These are phyloP conservation scores for Rhinoraja longicauda DNA, from an alignment of 2,797 vertebrate genomes.

Conservation along the genomic window DNA sequence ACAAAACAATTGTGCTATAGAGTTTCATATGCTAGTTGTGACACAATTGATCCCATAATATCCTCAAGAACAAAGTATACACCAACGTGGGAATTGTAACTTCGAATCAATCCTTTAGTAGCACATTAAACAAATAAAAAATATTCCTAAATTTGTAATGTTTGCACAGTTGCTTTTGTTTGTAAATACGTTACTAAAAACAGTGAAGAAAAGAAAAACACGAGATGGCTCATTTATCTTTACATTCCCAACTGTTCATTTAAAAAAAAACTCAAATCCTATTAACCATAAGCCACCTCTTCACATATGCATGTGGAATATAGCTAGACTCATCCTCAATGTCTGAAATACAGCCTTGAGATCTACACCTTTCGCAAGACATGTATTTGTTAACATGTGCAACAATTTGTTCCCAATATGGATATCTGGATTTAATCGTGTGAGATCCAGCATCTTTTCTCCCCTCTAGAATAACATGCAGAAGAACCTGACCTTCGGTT, in stretches of 20 bases:
- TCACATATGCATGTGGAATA: background rate
- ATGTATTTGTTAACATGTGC: background rate
- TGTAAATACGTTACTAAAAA: background rate
- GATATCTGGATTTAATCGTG: background rate
- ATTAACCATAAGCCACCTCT: background rate
- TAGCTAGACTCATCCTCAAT: background rate
- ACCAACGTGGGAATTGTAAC: background rate
- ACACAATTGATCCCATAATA: background rate
- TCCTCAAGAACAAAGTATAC: background rate
- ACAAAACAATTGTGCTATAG: background rate
- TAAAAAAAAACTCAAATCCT: background rate
- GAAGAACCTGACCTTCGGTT: background rate
- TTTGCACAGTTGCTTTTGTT: background rate
- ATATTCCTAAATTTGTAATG: background rate
- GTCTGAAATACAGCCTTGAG: background rate
- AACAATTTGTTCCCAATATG: background rate
- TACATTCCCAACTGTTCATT: background rate
- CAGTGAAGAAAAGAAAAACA: background rate
- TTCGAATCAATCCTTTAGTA: background rate
- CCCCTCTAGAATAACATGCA: background rate
- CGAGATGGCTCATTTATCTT: background rate
- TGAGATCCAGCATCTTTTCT: background rate
- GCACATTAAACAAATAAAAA: background rate
- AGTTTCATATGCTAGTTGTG: background rate
- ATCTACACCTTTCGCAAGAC: background rate